Evolutionary conservation across 2,888 invertebrate genomes (phyloP).

Genomic region (Rotaria sp.): DNA sequence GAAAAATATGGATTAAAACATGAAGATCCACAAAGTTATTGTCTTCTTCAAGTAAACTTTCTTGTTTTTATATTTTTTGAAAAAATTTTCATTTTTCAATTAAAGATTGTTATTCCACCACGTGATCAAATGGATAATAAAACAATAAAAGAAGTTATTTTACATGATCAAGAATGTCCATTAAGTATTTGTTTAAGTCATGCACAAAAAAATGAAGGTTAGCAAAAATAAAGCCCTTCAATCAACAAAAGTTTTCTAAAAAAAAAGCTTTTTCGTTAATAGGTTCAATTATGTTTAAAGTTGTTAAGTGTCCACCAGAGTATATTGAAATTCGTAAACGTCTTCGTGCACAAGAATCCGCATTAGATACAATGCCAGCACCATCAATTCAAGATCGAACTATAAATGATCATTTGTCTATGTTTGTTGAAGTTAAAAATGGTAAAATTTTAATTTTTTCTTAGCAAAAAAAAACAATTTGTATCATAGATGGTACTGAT

Average conservation of each 20-base stretch:
- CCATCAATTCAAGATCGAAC: constrained; percentile 20
- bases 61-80: neutral
- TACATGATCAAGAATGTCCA: constrained; percentile 95
- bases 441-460: neutral
- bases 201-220: constrained; percentile 46
- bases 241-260: too few species aligned
- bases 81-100: neutral
- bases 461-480: too few species aligned
- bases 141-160: constrained; percentile 68
- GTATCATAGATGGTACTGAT: neutral
- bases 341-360: constrained; percentile 29
- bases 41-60: constrained; percentile 76
- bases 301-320: constrained; percentile 35
- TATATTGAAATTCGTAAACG: constrained; percentile 34
- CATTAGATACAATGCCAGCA: constrained; percentile 11
- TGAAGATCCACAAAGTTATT: constrained; percentile 81
- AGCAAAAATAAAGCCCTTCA: too few species aligned
- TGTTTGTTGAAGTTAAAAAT: constrained; percentile 20
- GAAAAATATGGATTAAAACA: constrained; percentile 88
- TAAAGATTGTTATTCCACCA: constrained; percentile 48
- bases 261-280: too few species aligned
- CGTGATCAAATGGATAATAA: constrained; percentile 48
- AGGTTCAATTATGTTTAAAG: constrained; percentile 44
- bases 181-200: constrained; percentile 65
- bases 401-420: neutral